Conservation (phyloP, 1,140 invertebrate genomes). For the Magallana gigas region DNA sequence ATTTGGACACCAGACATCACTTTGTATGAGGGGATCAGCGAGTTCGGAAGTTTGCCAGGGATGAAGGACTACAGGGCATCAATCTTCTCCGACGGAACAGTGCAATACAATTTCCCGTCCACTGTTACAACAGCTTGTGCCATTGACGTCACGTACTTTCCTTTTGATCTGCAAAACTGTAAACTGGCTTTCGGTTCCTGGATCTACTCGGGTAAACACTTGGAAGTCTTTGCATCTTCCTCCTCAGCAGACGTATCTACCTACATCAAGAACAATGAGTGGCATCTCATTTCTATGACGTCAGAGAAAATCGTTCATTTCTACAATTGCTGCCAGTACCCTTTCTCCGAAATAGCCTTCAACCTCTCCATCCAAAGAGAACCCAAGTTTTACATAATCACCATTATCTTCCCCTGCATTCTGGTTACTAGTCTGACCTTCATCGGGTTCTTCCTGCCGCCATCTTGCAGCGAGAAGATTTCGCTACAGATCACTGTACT, state of each 20-base stretch:
- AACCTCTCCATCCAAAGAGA: conserved; percentile 89
- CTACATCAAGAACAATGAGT: conserved; percentile 62
- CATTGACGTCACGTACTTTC: conserved; percentile 45
- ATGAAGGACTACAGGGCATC: conserved; percentile 27
- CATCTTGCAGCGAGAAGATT: conserved; percentile 82
- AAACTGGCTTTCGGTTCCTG: conserved; percentile 40
- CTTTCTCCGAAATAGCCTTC: conserved; percentile 79
- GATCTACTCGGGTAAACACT: not conserved
- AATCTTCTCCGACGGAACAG: conserved; percentile 36
- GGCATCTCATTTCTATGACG: conserved; percentile 80
- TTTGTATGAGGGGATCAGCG: conserved; percentile 90
- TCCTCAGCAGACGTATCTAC: conserved; percentile 81
- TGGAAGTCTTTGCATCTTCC: conserved; percentile 74
- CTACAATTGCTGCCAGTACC: conserved; percentile 80
- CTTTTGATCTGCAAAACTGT: conserved; percentile 41
- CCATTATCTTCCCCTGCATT: conserved; percentile 82
- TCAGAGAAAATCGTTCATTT: conserved; percentile 82
- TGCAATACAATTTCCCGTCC: conserved; percentile 50
- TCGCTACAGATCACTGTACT: conserved; percentile 86
- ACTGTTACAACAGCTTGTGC: conserved; percentile 28
- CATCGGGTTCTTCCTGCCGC: conserved; percentile 81
- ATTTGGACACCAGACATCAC: conserved; percentile 89
- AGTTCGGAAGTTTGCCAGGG: conserved; percentile 24
- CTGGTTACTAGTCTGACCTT: conserved; percentile 81
- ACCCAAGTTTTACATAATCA: conserved; percentile 90